A percentile compares a stretch with the other conserved stretches of the same genome.
phyloP scores from a whole-genome alignment of 2,113 vertebrate species.

The Sterrhoptilus dennistouni region DNA sequence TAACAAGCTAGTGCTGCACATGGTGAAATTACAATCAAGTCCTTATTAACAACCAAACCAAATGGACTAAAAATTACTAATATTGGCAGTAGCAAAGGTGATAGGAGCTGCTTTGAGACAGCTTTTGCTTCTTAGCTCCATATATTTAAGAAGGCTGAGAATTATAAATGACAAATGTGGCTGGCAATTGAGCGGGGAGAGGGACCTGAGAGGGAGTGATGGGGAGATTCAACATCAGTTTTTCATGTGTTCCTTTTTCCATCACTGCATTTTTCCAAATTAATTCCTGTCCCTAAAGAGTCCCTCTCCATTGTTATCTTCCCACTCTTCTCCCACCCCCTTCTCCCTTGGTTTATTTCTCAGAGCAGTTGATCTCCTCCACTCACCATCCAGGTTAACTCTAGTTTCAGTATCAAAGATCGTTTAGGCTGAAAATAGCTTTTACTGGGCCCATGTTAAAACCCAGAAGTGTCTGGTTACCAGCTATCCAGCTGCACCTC shows the following conservation, averaged over 20 bases:
- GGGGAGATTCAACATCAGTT: neutral
- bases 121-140: conserved; percentile 32
- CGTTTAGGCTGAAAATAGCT: conserved; percentile 32
- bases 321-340: neutral
- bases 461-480: neutral
- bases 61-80: neutral
- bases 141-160: conserved; percentile 36
- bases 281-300: neutral
- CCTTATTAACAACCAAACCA: neutral
- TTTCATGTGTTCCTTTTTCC: neutral
- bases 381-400: neutral
- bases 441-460: neutral
- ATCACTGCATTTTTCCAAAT: neutral
- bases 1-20: neutral
- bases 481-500: conserved; percentile 24
- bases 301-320: neutral
- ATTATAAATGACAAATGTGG: neutral
- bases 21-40: neutral
- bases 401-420: conserved; percentile 38
- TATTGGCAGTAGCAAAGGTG: neutral
- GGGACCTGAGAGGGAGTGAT: neutral
- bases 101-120: neutral
- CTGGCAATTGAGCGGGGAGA: neutral
- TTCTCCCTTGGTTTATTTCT: neutral
- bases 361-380: neutral